Evolutionary conservation across 2,797 vertebrate species (phyloP), one percentile per base, ranked within the genome.

Genomic region (Morelia viridis): DNA sequence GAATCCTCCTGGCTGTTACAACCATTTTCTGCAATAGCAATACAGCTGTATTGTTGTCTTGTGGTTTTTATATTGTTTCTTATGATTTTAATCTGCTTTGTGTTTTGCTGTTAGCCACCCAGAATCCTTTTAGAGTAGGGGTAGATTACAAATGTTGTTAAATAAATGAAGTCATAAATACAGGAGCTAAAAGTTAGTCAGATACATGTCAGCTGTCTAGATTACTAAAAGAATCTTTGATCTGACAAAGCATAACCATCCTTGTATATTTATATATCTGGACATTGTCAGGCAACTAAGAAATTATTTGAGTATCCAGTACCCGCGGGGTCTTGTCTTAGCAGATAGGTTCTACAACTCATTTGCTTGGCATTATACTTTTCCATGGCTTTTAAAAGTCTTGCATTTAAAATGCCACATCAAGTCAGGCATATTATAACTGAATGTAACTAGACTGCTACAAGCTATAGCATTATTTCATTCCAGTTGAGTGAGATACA

Each of bases 361-460:
- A 76, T 91, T 91, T 85, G 12, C n/a, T 92, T 91, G 92, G 31
- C 22, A 65, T 93, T 88, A 7, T 10, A 85, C 89, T 91, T 50
- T 35, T 62, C 83, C 87, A 10, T 83, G 83, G 26, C 31, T 86
- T 64, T 57, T 57, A 87, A 15, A 93, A 64, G 35, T 58, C 31
- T 76, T 91, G 57, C 57, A 93, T 90, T 35, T 93, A 93, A 89
- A 35, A 50, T 95, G 88, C 0, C 94, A 80, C 91, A 94, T 93
- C 56, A 68, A 89, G 87, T 94, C 92, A 93, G 88, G 93, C 88
- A 83, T 60, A 94, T 60, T 83, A 17, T 24, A 93, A 26, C 1
- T 93, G 8, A 7, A 19, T 80, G 28, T 92, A 58, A 61, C 94
- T 86, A 92, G 15, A 85, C 11, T 76, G 90, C 87, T 92, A 22